A percentile compares a stretch with the other conserved stretches of the same genome.
Evolutionary conservation across 1,140 invertebrate genomes (phyloP).

Genomic region (Neuroterus valhalla): DNA sequence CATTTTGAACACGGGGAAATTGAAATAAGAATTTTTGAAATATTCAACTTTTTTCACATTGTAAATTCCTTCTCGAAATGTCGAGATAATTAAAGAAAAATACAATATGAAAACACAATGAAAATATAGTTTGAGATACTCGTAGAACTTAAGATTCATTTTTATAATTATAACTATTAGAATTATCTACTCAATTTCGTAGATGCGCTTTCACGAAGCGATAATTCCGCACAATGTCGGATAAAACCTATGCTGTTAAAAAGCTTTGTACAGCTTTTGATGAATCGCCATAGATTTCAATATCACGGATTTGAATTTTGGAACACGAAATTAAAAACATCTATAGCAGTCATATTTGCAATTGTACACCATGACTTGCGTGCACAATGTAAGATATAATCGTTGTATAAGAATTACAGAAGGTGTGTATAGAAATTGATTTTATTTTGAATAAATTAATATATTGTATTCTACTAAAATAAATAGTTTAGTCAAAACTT

Average conservation of each 20-base stretch:
- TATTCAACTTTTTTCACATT: not conserved
- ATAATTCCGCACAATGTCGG: not conserved
- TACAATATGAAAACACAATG: not conserved
- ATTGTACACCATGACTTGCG: too few species aligned
- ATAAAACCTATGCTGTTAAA: not conserved
- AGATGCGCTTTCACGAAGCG: not conserved
- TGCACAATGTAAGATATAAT: conserved; percentile 22
- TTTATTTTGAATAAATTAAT: conserved; percentile 54
- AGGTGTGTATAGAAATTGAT: conserved; percentile 44
- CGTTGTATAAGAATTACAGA: not conserved
- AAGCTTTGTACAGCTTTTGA: too few species aligned
- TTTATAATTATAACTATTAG: too few species aligned
- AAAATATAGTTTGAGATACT: too few species aligned
- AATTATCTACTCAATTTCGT: too few species aligned
- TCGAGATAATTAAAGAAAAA: not conserved
- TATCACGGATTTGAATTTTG: too few species aligned
- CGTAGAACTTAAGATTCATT: too few species aligned
- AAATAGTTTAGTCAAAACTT: too few species aligned
- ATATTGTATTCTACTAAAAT: conserved; percentile 43
- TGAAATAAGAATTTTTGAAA: conserved; percentile 11
- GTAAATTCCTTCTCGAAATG: not conserved
- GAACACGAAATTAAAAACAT: not conserved
- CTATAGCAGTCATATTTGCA: not conserved
- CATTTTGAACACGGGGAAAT: not conserved
- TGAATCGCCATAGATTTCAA: too few species aligned